phyloP scores from a whole-genome alignment of 2,888 invertebrate genomes.

The Drosophila fulvimacula region DNA sequence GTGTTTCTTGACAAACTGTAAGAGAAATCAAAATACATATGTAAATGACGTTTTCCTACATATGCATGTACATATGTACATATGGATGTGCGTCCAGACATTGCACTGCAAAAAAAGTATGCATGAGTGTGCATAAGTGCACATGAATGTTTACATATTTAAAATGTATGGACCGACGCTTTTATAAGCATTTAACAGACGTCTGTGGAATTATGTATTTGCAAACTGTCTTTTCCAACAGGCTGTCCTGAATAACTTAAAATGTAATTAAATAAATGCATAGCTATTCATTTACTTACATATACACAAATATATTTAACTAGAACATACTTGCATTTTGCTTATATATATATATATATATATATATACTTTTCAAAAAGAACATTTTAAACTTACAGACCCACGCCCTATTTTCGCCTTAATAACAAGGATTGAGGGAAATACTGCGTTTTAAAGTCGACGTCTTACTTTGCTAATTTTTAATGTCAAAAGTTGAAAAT shows the following conservation, averaged over 20 bases:
- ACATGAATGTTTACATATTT: not conserved
- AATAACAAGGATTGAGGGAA: not conserved
- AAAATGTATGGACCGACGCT: no score
- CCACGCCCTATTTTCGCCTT: not conserved
- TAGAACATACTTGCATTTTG: not conserved
- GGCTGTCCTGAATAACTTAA: not conserved
- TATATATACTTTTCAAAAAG: no score
- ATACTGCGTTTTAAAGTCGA: constrained; percentile 4
- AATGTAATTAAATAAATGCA: constrained; percentile 19
- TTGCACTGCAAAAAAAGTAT: not conserved
- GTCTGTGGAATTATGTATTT: not conserved
- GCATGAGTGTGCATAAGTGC: not conserved
- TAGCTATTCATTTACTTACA: not conserved
- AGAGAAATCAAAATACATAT: no score
- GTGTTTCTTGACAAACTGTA: no score
- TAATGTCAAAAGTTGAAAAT: constrained; percentile 11
- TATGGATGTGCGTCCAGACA: not conserved
- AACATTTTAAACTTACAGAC: no score
- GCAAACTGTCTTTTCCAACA: not conserved
- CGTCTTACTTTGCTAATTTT: constrained; percentile 8
- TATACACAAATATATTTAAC: not conserved
- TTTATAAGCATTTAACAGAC: not conserved
- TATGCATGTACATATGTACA: not conserved
- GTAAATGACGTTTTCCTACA: not conserved
- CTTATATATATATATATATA: not conserved